Conservation (phyloP, 1,140 invertebrate species). For the Oryctes rhinoceros region DNA sequence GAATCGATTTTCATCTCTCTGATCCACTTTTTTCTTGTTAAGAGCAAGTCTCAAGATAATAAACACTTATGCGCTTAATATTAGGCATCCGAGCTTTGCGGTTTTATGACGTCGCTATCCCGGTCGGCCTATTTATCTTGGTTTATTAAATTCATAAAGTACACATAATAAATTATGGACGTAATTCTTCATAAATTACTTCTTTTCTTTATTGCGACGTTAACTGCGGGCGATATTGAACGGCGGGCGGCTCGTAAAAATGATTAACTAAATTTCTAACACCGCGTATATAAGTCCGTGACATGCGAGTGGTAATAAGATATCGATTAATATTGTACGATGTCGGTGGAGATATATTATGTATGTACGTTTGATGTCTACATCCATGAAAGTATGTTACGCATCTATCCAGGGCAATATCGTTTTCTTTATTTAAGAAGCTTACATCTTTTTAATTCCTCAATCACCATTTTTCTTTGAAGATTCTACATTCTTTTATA, state of each 20-base stretch:
- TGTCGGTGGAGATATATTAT: too few relatives aligned
- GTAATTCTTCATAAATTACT: conserved; percentile 22
- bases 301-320: background rate
- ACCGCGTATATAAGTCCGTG: background rate
- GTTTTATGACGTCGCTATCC: background rate
- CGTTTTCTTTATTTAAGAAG: too few relatives aligned
- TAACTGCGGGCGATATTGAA: conserved; percentile 8
- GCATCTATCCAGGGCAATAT: too few relatives aligned
- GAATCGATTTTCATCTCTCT: too few relatives aligned
- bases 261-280: conserved; percentile 22
- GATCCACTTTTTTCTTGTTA: too few relatives aligned
- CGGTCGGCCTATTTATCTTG: background rate
- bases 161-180: background rate
- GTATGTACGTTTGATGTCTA: too few relatives aligned
- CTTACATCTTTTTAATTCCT: too few relatives aligned
- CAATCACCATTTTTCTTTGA: too few relatives aligned
- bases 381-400: too few relatives aligned
- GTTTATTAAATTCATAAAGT: conserved; percentile 20
- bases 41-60: too few relatives aligned
- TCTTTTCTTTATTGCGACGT: conserved; percentile 1
- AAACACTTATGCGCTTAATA: too few relatives aligned
- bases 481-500: too few relatives aligned
- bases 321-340: background rate
- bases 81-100: background rate
- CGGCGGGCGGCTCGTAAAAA: background rate